Evolutionary conservation across 2,797 vertebrate species (phyloP).

Genomic region (Alectoris magna): DNA sequence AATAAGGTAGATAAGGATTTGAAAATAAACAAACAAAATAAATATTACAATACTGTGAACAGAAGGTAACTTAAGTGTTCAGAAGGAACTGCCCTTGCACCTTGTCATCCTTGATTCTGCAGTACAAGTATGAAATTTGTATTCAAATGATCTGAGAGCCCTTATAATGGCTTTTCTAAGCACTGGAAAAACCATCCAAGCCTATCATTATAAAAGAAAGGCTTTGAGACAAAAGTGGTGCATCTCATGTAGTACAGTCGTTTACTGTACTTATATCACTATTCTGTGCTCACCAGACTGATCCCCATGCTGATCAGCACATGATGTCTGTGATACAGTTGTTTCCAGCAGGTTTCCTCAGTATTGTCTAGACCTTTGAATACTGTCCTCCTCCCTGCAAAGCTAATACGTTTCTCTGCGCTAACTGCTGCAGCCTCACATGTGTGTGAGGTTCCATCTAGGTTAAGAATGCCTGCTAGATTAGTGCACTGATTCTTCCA

Average conservation of each 20-base stretch:
- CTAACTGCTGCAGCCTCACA: neutral
- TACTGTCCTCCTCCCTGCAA: neutral
- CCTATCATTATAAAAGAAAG: neutral
- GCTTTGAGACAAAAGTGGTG: neutral
- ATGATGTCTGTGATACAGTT: neutral
- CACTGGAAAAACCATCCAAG: neutral
- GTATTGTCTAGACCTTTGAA: neutral
- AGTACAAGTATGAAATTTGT: neutral
- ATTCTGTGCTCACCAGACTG: neutral
- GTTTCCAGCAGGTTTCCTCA: neutral
- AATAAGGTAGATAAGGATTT: neutral
- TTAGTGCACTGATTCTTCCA: neutral
- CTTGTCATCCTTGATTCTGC: neutral
- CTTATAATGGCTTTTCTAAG: neutral
- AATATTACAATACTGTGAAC: neutral
- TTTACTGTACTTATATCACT: neutral
- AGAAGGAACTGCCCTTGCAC: neutral
- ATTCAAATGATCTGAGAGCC: neutral
- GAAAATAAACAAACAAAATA: neutral
- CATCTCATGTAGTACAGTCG: neutral
- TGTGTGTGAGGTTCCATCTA: rapidly evolving
- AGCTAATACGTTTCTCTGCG: neutral
- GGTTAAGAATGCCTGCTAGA: neutral
- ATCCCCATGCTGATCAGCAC: neutral
- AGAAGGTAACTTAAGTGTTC: neutral